Evolutionary conservation across 2,888 invertebrate genomes (phyloP), one percentile per base, ranked within the genome.

Genomic region (Eledona agricola): DNA sequence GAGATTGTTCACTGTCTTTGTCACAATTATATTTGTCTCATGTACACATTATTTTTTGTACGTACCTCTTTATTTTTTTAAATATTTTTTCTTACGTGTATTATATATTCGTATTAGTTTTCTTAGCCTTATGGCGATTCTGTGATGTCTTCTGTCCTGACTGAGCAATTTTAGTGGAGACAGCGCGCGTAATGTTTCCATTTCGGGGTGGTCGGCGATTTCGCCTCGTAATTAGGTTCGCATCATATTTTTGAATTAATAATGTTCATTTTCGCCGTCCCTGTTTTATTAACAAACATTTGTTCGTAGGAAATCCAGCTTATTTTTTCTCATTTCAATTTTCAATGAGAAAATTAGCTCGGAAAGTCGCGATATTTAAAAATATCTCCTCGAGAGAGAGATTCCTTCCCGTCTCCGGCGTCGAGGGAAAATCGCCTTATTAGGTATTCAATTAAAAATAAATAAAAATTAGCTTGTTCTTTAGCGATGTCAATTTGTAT

Each of bases 391-490:
- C n/a, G n/a, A n/a, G n/a, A n/a, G n/a, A n/a, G n/a, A n/a, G n/a
- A n/a, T 25, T 26, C 42, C 13, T 31, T 6, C 19, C 19, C 32
- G 12, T 22, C 11, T 6, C 4, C 34, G 19, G 11, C 17, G 29
- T 35, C 45, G 42, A 40, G 45, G 46, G 42, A 54, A 57, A 57
- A 60, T 60, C 57, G 58, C 53, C 58, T 60, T 59, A 61, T 59
- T 58, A 59, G 55, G 50, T 55, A 55, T 59, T 55, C 53, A 58
- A 58, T 55, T 56, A 60, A 63, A 60, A 61, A 63, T 63, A 57
- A 62, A 64, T 64, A 63, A 64, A 62, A 65, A 65, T 63, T 63
- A 62, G 62, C 64, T 59, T 64, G 58, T 63, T 54, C 55, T 59
- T 57, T 55, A 56, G 47, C 55, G 59, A 58, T 62, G 66, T 66